Conservation (phyloP, 2,888 invertebrate species). For the Acheta domesticus region DNA sequence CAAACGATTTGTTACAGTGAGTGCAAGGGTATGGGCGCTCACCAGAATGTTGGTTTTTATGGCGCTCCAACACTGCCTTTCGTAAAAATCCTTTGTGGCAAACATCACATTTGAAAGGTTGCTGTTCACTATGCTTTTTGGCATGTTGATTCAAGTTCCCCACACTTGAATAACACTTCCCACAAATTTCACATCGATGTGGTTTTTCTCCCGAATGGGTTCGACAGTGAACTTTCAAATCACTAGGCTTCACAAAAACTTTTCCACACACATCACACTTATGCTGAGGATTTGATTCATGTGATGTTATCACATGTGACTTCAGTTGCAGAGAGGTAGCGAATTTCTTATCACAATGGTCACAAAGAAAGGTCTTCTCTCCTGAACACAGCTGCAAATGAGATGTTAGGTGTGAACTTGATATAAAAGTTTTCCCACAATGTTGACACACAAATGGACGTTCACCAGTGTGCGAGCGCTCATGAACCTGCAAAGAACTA, state of each 20-base stretch:
- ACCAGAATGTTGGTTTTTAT: slow-evolving; percentile 35
- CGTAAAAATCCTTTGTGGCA: slow-evolving; percentile 37
- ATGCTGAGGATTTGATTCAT: slow-evolving; percentile 32
- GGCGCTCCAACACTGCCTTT: slow-evolving; percentile 31
- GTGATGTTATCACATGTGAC: slow-evolving; percentile 31
- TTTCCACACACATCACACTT: slow-evolving; percentile 36
- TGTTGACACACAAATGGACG: slow-evolving; percentile 36
- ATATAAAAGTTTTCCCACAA: slow-evolving; percentile 36
- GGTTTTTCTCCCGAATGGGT: slow-evolving; percentile 37
- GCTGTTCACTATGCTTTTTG: slow-evolving; percentile 35
- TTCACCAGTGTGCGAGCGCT: slow-evolving; percentile 35
- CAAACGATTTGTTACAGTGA: slow-evolving; percentile 35
- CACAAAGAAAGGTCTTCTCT: slow-evolving; percentile 32
- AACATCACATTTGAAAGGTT: slow-evolving; percentile 34
- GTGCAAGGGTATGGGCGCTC: slow-evolving; percentile 34
- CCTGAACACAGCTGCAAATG: slow-evolving; percentile 36
- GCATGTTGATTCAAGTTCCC: slow-evolving; percentile 37
- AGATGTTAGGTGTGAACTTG: slow-evolving; percentile 32
- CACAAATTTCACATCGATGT: slow-evolving; percentile 36
- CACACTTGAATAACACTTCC: slow-evolving; percentile 36
- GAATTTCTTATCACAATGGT: slow-evolving; percentile 34
- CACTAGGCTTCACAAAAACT: slow-evolving; percentile 36
- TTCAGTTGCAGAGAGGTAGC: slow-evolving; percentile 30
- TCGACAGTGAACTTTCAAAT: slow-evolving; percentile 34
- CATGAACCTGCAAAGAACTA: slow-evolving; percentile 35